phyloP scores from a whole-genome alignment of 1,140 invertebrate genomes.

The Listronotus bonariensis region DNA sequence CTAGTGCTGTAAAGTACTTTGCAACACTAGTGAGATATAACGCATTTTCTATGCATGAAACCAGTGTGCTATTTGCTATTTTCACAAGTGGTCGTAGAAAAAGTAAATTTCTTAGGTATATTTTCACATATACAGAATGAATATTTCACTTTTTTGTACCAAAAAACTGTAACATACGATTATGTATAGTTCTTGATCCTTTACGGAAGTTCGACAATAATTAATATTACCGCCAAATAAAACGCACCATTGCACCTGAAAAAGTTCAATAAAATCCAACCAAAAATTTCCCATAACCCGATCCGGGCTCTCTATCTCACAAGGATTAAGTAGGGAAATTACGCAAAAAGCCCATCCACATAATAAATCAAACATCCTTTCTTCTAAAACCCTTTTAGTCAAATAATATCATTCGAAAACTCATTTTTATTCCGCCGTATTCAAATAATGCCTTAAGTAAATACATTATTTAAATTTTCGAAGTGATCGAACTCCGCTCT shows the following conservation, averaged over 20 bases:
- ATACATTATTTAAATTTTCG: constrained; percentile 35
- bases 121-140: too few relatives aligned
- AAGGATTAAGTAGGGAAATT: constrained; percentile 31
- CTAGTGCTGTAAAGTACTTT: too few relatives aligned
- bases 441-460: constrained; percentile 29
- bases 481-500: constrained; percentile 26
- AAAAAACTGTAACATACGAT: too few relatives aligned
- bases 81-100: too few relatives aligned
- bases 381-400: constrained; percentile 34
- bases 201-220: too few relatives aligned
- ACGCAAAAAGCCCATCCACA: constrained; percentile 26
- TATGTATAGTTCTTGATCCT: too few relatives aligned
- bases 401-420: constrained; percentile 26
- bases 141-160: too few relatives aligned
- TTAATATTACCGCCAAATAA: too few relatives aligned
- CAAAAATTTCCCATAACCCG: constrained; percentile 30
- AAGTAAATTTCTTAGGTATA: too few relatives aligned
- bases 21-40: too few relatives aligned
- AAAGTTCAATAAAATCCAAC: constrained; percentile 19
- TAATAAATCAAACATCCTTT: constrained; percentile 28
- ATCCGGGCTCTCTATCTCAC: constrained; percentile 7
- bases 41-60: too few relatives aligned
- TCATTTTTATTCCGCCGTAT: constrained; percentile 13
- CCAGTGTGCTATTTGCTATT: too few relatives aligned
- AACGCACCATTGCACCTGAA: constrained; percentile 2